Percentiles rank a stretch among this genome's conserved stretches.
These are phyloP conservation scores for Raja brachyura DNA, from an alignment of 2,113 vertebrate genomes.

Conservation along the genomic window DNA sequence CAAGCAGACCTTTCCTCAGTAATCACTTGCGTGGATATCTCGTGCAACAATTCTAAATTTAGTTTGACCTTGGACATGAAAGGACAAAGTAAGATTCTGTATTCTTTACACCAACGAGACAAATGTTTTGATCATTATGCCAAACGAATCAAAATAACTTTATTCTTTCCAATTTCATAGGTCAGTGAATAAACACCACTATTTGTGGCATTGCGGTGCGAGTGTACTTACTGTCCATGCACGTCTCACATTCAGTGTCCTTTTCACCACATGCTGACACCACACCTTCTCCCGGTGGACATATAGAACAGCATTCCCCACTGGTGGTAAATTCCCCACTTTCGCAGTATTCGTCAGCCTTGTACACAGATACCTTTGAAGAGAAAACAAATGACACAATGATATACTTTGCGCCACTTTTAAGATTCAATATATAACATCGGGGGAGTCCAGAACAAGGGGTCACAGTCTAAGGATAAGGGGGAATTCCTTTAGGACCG, in stretches of 20 bases:
- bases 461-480: too few species aligned
- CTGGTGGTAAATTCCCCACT: slow-evolving; percentile 58
- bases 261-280: slow-evolving; percentile 64
- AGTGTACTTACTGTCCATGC: slow-evolving; percentile 87
- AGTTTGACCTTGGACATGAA: neutral
- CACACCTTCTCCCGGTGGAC: slow-evolving; percentile 85
- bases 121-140: too few species aligned
- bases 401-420: neutral
- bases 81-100: neutral
- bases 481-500: too few species aligned
- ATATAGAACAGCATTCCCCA: slow-evolving; percentile 78
- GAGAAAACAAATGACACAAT: neutral
- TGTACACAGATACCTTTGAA: slow-evolving; percentile 47
- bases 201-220: too few species aligned
- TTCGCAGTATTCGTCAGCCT: slow-evolving; percentile 50
- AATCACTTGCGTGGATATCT: neutral
- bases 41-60: neutral
- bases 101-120: neutral
- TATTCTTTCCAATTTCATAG: neutral
- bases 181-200: neutral
- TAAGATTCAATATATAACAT: neutral
- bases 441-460: too few species aligned
- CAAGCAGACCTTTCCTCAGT: neutral
- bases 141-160: neutral
- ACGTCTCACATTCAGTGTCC: slow-evolving; percentile 79